These are phyloP conservation scores for Drosophila kurseongensis DNA, from an alignment of 1,140 invertebrate species.

Conservation along the genomic window DNA sequence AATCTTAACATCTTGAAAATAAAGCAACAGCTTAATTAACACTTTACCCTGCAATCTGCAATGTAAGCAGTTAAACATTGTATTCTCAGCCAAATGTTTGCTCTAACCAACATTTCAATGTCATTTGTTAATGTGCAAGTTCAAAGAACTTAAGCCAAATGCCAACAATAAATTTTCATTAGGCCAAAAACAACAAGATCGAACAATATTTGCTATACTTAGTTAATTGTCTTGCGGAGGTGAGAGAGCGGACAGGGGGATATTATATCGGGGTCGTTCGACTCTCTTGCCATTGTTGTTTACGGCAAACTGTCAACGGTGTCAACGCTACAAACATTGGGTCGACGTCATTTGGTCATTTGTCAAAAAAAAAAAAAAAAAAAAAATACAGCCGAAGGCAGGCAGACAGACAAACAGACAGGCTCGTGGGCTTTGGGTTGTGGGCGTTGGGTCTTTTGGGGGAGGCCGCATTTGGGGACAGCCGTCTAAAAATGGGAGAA, in stretches of 20 bases:
- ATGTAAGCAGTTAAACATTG: neutral
- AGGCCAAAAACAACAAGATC: slow-evolving; percentile 28
- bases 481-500: neutral
- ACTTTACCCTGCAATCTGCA: neutral
- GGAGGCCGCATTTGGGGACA: slow-evolving; percentile 10
- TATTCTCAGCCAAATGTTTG: neutral
- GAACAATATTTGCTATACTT: slow-evolving; percentile 39
- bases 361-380: slow-evolving; percentile 30
- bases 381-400: slow-evolving; percentile 2
- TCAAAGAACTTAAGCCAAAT: slow-evolving; percentile 43
- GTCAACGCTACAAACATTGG: slow-evolving; percentile 55
- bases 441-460: neutral
- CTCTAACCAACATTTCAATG: slow-evolving; percentile 1
- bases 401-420: slow-evolving; percentile 30
- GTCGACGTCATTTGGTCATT: slow-evolving; percentile 57
- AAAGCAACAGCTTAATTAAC: neutral
- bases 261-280: slow-evolving; percentile 29
- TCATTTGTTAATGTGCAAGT: slow-evolving; percentile 11
- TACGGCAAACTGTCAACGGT: slow-evolving; percentile 57
- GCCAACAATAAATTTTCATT: slow-evolving; percentile 47
- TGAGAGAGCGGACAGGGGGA: slow-evolving; percentile 1
- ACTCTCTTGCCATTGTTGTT: slow-evolving; percentile 46
- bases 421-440: neutral
- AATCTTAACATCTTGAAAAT: neutral
- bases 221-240: slow-evolving; percentile 29